A percentile compares a stretch with the other conserved stretches of the same genome.
Evolutionary conservation across 2,113 vertebrate species (phyloP).

Genomic region (Nipponia nippon): DNA sequence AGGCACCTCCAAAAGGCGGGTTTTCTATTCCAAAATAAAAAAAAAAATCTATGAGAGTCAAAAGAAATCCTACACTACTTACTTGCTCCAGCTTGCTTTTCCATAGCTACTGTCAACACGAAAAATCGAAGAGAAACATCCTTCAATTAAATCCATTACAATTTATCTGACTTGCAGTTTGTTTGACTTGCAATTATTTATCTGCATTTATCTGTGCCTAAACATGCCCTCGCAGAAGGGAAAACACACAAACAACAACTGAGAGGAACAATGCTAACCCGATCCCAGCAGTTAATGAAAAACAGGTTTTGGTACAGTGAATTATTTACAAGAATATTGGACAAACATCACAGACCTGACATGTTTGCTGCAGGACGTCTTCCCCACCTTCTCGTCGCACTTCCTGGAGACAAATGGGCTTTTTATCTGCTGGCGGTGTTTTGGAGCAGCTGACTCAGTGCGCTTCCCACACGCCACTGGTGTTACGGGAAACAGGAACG

Average conservation of each 20-base stretch:
- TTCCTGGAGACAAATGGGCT: background rate
- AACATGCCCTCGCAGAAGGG: background rate
- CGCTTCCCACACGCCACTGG: rapidly evolving
- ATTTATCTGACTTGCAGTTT: background rate
- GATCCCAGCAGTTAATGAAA: background rate
- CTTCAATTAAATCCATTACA: background rate
- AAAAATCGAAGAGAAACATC: background rate
- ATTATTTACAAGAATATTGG: background rate
- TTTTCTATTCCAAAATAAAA: background rate
- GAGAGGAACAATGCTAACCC: background rate
- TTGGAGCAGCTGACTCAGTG: background rate
- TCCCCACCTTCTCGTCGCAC: rapidly evolving
- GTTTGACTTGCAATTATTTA: background rate
- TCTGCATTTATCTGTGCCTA: background rate
- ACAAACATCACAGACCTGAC: background rate
- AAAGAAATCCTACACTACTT: background rate
- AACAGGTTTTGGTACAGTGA: background rate
- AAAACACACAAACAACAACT: background rate
- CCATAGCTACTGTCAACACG: background rate
- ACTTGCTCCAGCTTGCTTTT: background rate
- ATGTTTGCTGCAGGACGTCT: background rate
- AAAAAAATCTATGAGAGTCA: background rate
- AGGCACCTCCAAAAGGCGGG: background rate
- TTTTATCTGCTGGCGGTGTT: background rate
- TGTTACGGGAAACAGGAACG: background rate